These are phyloP conservation scores for Actenoides lindsayi DNA, from an alignment of 2,113 vertebrate species.

Conservation along the genomic window DNA sequence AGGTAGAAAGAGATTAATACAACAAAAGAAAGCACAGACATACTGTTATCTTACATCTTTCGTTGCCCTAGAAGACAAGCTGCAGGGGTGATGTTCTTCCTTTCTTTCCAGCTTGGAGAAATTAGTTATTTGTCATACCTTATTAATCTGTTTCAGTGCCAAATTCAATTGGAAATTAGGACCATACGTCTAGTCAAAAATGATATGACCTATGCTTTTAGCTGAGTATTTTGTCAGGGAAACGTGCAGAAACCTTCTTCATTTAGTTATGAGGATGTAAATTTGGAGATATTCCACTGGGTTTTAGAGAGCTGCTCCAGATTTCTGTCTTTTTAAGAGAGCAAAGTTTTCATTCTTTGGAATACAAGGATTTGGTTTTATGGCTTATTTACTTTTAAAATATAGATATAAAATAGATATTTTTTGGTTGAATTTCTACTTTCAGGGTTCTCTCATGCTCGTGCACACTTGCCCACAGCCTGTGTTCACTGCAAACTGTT, in stretches of 20 bases:
- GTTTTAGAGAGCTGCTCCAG: background rate
- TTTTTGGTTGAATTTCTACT: background rate
- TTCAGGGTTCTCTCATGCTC: background rate
- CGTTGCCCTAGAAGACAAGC: constrained; percentile 19
- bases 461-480: background rate
- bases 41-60: constrained; percentile 8
- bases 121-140: constrained; percentile 60
- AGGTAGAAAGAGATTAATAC: constrained; percentile 31
- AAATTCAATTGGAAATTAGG: constrained; percentile 65
- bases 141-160: constrained; percentile 48
- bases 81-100: background rate
- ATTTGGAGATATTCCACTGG: background rate
- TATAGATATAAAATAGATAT: background rate
- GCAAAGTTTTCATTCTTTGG: background rate
- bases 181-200: background rate
- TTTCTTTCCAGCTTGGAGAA: constrained; percentile 50
- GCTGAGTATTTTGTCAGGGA: background rate
- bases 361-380: background rate
- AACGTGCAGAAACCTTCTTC: background rate
- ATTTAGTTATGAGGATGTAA: background rate
- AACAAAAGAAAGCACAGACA: background rate
- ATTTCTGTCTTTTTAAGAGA: background rate
- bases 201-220: constrained; percentile 23
- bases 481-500: background rate
- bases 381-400: background rate